These are phyloP conservation scores for Gambusia holbrooki DNA, from an alignment of 2,113 vertebrate species.

Conservation along the genomic window DNA sequence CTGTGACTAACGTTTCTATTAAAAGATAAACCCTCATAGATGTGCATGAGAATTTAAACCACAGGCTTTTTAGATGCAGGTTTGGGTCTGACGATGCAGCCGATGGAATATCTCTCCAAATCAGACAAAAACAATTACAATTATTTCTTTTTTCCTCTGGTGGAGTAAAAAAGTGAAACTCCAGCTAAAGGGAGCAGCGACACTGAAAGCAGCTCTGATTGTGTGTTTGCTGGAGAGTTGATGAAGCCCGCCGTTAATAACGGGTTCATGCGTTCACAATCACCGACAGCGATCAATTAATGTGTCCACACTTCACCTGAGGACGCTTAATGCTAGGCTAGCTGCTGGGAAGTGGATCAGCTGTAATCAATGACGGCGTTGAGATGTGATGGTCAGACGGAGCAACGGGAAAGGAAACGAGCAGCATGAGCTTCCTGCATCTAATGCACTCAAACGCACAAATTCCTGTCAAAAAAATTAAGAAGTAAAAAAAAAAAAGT, in stretches of 20 bases:
- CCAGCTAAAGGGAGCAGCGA: neutral
- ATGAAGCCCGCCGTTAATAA: slow-evolving; percentile 47
- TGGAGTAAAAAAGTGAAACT: neutral
- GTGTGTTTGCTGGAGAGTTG: slow-evolving; percentile 37
- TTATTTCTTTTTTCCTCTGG: slow-evolving; percentile 9
- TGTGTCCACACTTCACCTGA: slow-evolving; percentile 25
- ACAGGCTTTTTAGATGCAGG: slow-evolving; percentile 1
- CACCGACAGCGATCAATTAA: slow-evolving; percentile 52
- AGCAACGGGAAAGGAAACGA: neutral
- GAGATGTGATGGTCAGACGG: neutral
- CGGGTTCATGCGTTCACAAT: slow-evolving; percentile 46
- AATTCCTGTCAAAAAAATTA: neutral
- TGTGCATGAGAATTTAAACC: neutral
- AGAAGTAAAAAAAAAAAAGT: neutral
- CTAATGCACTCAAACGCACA: too few relatives aligned
- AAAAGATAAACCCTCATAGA: neutral
- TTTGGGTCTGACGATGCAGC: slow-evolving; percentile 3
- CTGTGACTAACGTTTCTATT: neutral
- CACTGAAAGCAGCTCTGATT: slow-evolving; percentile 39
- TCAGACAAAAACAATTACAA: neutral
- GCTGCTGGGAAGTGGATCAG: slow-evolving; percentile 13
- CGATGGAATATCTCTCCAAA: slow-evolving; percentile 3
- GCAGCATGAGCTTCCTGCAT: neutral
- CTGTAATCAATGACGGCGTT: slow-evolving; percentile 46
- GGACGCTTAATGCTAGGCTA: slow-evolving; percentile 21